phyloP scores from a whole-genome alignment of 2,888 invertebrate species.

The Ellobium chinense region DNA sequence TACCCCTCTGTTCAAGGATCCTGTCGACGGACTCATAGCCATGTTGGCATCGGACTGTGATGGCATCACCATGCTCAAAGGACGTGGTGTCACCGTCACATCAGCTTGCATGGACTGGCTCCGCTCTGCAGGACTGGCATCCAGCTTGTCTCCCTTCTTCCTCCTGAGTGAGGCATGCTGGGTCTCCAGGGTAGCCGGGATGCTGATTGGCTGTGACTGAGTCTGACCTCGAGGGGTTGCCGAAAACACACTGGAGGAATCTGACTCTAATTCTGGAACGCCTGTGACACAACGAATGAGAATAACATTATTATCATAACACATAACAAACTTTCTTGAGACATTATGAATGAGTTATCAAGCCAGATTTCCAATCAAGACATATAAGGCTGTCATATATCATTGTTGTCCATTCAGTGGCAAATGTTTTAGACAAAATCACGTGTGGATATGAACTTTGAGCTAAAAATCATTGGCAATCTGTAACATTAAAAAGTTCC shows the following conservation, averaged over 20 bases:
- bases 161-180: slow-evolving; percentile 81
- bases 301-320: too few species aligned
- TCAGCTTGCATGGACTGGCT: slow-evolving; percentile 77
- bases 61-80: slow-evolving; percentile 77
- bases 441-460: too few species aligned
- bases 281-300: too few species aligned
- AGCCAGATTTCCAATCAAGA: too few species aligned
- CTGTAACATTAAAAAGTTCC: too few species aligned
- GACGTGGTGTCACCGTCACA: slow-evolving; percentile 74
- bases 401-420: too few species aligned
- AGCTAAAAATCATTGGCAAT: too few species aligned
- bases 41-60: slow-evolving; percentile 75
- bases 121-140: slow-evolving; percentile 80
- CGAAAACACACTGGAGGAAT: slow-evolving; percentile 72
- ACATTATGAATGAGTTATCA: too few species aligned
- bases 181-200: slow-evolving; percentile 75
- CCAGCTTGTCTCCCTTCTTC: slow-evolving; percentile 75
- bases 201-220: slow-evolving; percentile 47
- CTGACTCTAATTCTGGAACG: slow-evolving; percentile 70
- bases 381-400: too few species aligned
- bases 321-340: too few species aligned
- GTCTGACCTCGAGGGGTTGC: slow-evolving; percentile 60
- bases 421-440: too few species aligned
- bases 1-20: slow-evolving; percentile 50
- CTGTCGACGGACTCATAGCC: slow-evolving; percentile 44